Conservation (phyloP, 2,797 vertebrate species). For the Tolypeutes matacus region DNA sequence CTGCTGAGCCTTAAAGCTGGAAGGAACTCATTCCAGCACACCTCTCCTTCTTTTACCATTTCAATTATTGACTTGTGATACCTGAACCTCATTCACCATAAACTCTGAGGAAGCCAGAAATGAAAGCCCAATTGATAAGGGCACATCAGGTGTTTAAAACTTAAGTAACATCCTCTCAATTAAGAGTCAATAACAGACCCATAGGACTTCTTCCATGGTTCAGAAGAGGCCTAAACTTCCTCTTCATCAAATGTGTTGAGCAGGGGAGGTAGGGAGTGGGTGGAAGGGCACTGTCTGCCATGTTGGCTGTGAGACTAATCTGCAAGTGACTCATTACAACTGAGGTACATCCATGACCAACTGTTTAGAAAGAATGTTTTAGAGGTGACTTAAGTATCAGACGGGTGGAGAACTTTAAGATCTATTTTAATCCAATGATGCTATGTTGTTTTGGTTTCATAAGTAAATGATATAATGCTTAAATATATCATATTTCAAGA, state of each 20-base stretch:
- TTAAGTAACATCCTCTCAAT: neutral
- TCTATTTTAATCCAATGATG: neutral
- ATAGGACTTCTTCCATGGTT: neutral
- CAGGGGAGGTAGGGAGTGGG: neutral
- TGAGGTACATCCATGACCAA: neutral
- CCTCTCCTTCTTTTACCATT: neutral
- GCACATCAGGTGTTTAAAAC: neutral
- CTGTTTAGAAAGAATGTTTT: neutral
- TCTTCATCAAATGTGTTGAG: neutral
- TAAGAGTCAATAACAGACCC: neutral
- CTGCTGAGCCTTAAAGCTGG: neutral
- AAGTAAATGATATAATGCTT: slow-evolving; percentile 60
- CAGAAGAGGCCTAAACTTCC: neutral
- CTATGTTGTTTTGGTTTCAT: slow-evolving; percentile 21
- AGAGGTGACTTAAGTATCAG: neutral
- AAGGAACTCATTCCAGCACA: neutral
- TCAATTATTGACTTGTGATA: neutral
- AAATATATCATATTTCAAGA: slow-evolving; percentile 53
- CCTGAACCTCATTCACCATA: neutral
- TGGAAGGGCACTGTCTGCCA: neutral
- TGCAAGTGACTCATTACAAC: neutral
- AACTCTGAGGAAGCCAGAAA: slow-evolving; percentile 7
- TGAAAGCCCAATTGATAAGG: slow-evolving; percentile 13
- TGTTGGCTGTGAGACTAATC: neutral
- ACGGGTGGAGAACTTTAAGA: neutral